A percentile compares a stretch with the other conserved stretches of the same genome.
Conservation (phyloP, 2,888 invertebrate genomes). For the Ennomos fuscantarius region DNA sequence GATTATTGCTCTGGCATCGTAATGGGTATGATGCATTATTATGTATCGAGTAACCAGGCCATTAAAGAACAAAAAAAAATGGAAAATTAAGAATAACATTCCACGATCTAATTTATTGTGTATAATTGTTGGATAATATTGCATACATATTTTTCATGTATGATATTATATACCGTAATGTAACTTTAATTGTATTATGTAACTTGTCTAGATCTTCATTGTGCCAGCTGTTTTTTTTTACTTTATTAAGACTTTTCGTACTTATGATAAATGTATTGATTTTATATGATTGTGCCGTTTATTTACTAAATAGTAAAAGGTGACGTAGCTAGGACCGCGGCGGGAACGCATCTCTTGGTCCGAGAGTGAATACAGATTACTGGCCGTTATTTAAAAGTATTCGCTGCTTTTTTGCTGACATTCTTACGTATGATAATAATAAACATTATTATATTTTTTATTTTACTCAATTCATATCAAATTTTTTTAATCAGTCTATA, state of each 20-base stretch:
- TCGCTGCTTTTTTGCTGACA: constrained; percentile 21
- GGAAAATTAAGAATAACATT: constrained; percentile 78
- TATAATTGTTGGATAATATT: constrained; percentile 74
- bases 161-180: constrained; percentile 64
- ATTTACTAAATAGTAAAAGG: constrained; percentile 5
- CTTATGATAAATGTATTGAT: constrained; percentile 80
- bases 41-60: constrained; percentile 60
- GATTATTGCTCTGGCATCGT: constrained; percentile 23
- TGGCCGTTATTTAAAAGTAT: constrained; percentile 9
- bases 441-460: constrained; percentile 24
- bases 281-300: constrained; percentile 65
- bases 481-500: no score
- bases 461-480: no score
- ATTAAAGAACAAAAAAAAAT: constrained; percentile 55
- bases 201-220: constrained; percentile 82
- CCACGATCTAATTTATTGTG: constrained; percentile 85
- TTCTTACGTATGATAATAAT: constrained; percentile 26
- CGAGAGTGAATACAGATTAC: constrained; percentile 19
- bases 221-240: constrained; percentile 76
- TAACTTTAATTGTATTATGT: constrained; percentile 72
- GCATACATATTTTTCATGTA: constrained; percentile 82
- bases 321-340: constrained; percentile 9
- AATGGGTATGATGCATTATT: constrained; percentile 61
- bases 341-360: not conserved
- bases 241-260: constrained; percentile 80